phyloP scores from a whole-genome alignment of 2,113 vertebrate genomes.

The Larimichthys crocea region DNA sequence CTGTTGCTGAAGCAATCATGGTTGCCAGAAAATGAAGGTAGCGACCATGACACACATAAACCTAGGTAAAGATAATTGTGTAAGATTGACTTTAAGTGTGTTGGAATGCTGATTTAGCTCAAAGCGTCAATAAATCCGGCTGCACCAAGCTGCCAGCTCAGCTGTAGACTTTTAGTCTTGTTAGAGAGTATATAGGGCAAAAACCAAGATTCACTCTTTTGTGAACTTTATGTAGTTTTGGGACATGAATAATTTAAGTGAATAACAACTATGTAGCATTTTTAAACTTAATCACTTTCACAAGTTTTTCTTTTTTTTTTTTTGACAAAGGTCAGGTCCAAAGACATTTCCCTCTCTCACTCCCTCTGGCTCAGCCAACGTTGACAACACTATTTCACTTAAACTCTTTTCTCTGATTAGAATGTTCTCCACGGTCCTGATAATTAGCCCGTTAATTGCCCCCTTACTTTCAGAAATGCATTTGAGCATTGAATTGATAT shows the following conservation, averaged over 20 bases:
- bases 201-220: neutral
- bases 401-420: slow-evolving; percentile 74
- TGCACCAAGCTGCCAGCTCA: neutral
- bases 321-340: slow-evolving; percentile 59
- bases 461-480: slow-evolving; percentile 73
- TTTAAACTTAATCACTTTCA: slow-evolving; percentile 28
- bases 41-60: too few species aligned
- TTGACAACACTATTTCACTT: slow-evolving; percentile 71
- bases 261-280: neutral
- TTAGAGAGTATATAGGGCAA: too few species aligned
- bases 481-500: slow-evolving; percentile 81
- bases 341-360: slow-evolving; percentile 34
- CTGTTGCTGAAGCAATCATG: too few species aligned
- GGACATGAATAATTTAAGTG: too few species aligned
- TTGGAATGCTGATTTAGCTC: neutral
- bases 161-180: neutral
- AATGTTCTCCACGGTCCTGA: slow-evolving; percentile 73
- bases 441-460: slow-evolving; percentile 83
- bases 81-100: too few species aligned
- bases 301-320: slow-evolving; percentile 24
- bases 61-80: neutral
- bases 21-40: neutral
- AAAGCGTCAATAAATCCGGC: neutral
- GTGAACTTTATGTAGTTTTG: neutral
- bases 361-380: slow-evolving; percentile 30